Base-by-base conservation (phyloP, 2,113 vertebrate genomes). In the Scalopus aquaticus region DNA sequence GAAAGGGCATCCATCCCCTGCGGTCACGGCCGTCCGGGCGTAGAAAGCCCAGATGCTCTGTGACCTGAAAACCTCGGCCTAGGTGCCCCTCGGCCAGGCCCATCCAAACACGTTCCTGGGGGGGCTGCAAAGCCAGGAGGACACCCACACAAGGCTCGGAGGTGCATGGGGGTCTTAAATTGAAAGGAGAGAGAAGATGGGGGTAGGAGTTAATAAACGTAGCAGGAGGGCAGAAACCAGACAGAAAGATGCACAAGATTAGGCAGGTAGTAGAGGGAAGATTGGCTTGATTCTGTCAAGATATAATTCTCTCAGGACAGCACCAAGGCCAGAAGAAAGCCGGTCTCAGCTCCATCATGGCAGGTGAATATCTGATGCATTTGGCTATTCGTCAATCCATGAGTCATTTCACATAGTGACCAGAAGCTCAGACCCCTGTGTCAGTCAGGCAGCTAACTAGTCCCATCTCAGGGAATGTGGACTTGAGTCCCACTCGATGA, bases 1-100 rank as follows among this genome's bases (percentile, higher is more conserved):
- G 39, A 95, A 94, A 96, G 93, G 96, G 84, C 94, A 84, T 13
- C 62, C 54, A 24, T 91, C 49, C n/a, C 76, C 30, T 22, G 65
- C 70, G 69, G 62, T 65, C 35, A 13, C 24, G 13, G 74, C 42
- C 88, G 70, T 65, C 91, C 4, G 1, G 64, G 82, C 28, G 0
- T 70, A 95, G 88, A 92, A 42, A 88, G 64, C 73, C 20, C 69
- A 79, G 90, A 87, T 19, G 16, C 54, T 7, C 84, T 84, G 82
- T 95, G 94, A 95, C 94, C 94, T 94, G 65, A 39, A 92, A 95
- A 64, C 51, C 42, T 54, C 67, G 6, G 11, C 24, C 2, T 35
- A 19, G 10, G 16, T n/a, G 17, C 46, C 79, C 72, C 37, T 74
- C 0, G 2, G 86, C 73, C 65, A 46, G 80, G 30, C 44, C 30